These are phyloP conservation scores for Lochmaea capreae DNA, from an alignment of 2,888 invertebrate species.

Conservation along the genomic window DNA sequence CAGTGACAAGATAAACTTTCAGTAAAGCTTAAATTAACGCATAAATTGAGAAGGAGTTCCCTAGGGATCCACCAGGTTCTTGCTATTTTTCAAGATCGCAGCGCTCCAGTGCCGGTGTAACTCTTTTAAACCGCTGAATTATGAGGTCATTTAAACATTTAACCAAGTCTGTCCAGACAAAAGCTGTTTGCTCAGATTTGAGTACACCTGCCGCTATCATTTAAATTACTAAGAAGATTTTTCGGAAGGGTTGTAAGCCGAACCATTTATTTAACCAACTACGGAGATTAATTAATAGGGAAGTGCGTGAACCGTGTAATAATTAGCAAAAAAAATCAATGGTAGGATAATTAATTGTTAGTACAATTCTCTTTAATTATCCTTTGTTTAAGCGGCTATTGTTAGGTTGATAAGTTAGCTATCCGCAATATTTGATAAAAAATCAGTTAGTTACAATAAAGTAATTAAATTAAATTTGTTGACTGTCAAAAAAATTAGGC, in stretches of 20 bases:
- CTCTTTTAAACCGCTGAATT: conserved; percentile 49
- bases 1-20: conserved; percentile 57
- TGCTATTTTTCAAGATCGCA: conserved; percentile 53
- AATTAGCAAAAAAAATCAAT: neutral
- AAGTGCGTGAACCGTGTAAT: neutral
- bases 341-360: neutral
- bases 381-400: too few species aligned
- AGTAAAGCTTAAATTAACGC: conserved; percentile 55
- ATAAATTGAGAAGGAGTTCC: conserved; percentile 52
- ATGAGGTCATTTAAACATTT: conserved; percentile 50
- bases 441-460: too few species aligned
- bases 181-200: conserved; percentile 47
- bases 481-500: too few species aligned
- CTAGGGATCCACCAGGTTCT: conserved; percentile 45
- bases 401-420: too few species aligned
- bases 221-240: conserved; percentile 41
- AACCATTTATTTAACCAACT: neutral
- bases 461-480: too few species aligned
- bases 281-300: neutral
- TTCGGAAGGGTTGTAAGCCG: neutral
- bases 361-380: neutral
- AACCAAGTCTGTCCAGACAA: conserved; percentile 45
- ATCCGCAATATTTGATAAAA: too few species aligned
- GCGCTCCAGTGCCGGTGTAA: conserved; percentile 42
- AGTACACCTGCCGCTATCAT: conserved; percentile 50